Base-by-base conservation (phyloP, 2,888 invertebrate species). In the Gymnosoma rotundatum region DNA sequence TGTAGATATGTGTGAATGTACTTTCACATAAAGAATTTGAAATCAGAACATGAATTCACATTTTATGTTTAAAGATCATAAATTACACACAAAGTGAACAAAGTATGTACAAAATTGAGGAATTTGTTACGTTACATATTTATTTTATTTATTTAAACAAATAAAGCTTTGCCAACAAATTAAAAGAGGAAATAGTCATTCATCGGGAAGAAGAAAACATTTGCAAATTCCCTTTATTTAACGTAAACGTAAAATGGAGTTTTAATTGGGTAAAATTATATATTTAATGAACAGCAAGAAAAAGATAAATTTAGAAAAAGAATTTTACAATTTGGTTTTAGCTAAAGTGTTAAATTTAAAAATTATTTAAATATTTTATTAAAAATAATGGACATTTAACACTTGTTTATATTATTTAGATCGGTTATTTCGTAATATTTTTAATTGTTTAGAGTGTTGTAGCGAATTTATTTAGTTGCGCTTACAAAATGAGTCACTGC, bases 11-110 rank as follows among this genome's bases (percentile, higher is more conserved):
- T 60, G 36, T 48, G 14, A 50, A 32, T 8, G 64, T 84, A 87
- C 87, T 86, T 87, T 87, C 87, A 87, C 86, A 87, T 86, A 81
- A 87, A 86, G 73, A 78, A 79, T 86, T 84, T 54, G 60, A 80
- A 80, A 73, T 79, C 73, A 79, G 74, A 84, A 81, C 84, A 78
- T 84, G 76, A 80, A 73, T 76, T 83, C 76, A 81, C 84, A 81
- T 84, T 81, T 84, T 81, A 78, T 64, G 80, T 80, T 73, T 80
- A 72, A 67, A 84, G 84, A 78, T 84, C 84, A 81, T 84, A 81
- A 81, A 84, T 84, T 74, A 84, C 69, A 36, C 20, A 81, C 69
- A 84, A 84, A 78, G 83, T 84, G 76, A 69, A 84, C 83, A 84
- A 78, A 78, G 76, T 80, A 78, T 78, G 69, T 84, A 84, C 83